Evolutionary conservation across 2,113 vertebrate species (phyloP).

Genomic region (Gymnorhina tibicen): DNA sequence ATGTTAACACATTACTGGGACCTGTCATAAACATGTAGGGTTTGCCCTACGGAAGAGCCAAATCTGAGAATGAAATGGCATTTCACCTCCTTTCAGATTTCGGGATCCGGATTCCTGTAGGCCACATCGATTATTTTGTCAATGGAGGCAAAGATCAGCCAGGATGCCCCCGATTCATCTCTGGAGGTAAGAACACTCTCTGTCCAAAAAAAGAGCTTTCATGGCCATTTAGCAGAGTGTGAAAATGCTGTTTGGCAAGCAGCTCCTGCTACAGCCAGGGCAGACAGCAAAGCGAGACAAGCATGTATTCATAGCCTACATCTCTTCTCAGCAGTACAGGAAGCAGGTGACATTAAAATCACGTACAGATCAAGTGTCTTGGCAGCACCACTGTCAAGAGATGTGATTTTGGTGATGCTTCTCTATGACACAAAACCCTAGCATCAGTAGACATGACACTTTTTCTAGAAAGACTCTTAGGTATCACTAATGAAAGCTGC

Average conservation of each 20-base stretch:
- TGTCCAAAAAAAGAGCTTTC: background rate
- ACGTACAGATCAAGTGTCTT: background rate
- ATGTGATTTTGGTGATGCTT: background rate
- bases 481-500: background rate
- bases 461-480: background rate
- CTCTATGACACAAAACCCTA: background rate
- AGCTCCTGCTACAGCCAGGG: background rate
- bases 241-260: background rate
- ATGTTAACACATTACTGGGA: background rate
- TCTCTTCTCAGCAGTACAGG: background rate
- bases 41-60: background rate
- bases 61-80: background rate
- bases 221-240: background rate
- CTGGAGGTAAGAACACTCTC: constrained; percentile 60
- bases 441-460: background rate
- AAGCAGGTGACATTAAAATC: background rate
- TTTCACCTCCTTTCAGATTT: constrained; percentile 77
- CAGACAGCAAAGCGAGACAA: background rate
- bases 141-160: constrained; percentile 94
- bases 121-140: constrained; percentile 91
- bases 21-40: background rate
- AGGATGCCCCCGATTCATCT: constrained; percentile 77
- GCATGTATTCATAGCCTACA: background rate
- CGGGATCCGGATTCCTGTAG: constrained; percentile 94
- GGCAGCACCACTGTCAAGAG: background rate